Percentiles rank a stretch among this genome's conserved stretches.
Evolutionary conservation across 2,888 invertebrate genomes (phyloP).

Genomic region (Eumacrocentrus americanus): DNA sequence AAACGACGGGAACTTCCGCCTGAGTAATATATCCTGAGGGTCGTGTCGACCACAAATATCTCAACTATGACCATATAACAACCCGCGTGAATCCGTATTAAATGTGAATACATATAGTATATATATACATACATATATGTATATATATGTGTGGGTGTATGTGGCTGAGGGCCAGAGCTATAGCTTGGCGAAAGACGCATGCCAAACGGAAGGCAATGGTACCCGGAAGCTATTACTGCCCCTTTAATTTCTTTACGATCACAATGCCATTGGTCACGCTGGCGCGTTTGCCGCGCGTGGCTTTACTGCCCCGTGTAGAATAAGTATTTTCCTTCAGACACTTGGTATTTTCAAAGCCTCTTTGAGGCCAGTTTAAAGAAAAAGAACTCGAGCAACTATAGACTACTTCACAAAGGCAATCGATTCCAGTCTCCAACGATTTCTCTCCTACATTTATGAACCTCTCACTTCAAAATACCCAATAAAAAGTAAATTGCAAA

Average conservation of each 20-base stretch:
- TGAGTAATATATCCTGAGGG: too few relatives aligned
- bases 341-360: too few relatives aligned
- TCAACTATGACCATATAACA: neutral
- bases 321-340: too few relatives aligned
- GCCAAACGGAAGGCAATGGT: constrained; percentile 56
- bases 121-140: too few relatives aligned
- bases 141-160: too few relatives aligned
- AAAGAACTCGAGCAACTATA: too few relatives aligned
- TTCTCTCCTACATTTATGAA: neutral
- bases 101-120: neutral
- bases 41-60: neutral
- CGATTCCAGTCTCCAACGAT: neutral
- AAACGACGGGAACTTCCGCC: too few relatives aligned
- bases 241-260: constrained; percentile 62
- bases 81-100: neutral
- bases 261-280: constrained; percentile 58
- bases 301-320: neutral
- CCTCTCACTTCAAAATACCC: neutral
- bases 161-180: constrained; percentile 40
- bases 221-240: constrained; percentile 60
- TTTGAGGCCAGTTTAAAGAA: too few relatives aligned
- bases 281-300: constrained; percentile 32
- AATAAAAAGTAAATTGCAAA: neutral
- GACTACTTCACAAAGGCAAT: neutral
- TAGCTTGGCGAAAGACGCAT: constrained; percentile 58